Evolutionary conservation across 2,113 vertebrate species (phyloP), one percentile per base, ranked within the genome.

Genomic region (Chaenocephalus aceratus): DNA sequence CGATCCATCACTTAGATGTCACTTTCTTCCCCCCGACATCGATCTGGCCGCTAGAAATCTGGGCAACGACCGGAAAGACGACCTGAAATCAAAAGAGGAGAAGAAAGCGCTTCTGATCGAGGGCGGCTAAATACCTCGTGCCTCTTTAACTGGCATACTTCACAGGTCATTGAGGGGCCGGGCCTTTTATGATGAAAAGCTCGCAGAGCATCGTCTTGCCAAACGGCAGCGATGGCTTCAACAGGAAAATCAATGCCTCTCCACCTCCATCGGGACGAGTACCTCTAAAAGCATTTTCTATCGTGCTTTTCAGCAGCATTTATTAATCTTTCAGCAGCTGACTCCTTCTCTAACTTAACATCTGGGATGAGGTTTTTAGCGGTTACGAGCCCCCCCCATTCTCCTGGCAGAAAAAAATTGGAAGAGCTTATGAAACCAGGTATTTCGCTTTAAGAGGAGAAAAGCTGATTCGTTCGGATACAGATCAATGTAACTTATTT

Each of bases 281-380:
- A 74, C 75, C 79, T 89, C 77, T 88, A 88, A 90, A 90, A 93
- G 85, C 83, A 77, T 90, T 91, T 86, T 86, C 77, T 76, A 41
- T 86, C 77, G 70, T 57, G 48, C 46, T 88, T 85, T 90, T 82
- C 80, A 83, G 81, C 72, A 71, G 82, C 66, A 71, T 85, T 79
- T 93, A 87, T 88, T 91, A 87, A 91, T 94, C 85, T 92, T 91
- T 93, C 69, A 91, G 72, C 87, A 76, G 86, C 86, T 77, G 79
- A 77, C 77, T 90, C 82, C 64, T 23, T 75, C 57, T 83, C 62
- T 81, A 73, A 82, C 79, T 85, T 83, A 86, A 85, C 86, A 89
- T 89, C 79, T 84, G 36, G 79, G 75, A 90, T 76, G 63, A 86
- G 49, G n/a, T n/a, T n/a, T n/a, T n/a, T n/a, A n/a, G n/a, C n/a